Base-by-base conservation (phyloP, 92 coral and sea anemone genomes). In the Zoanthus solanderi region DNA sequence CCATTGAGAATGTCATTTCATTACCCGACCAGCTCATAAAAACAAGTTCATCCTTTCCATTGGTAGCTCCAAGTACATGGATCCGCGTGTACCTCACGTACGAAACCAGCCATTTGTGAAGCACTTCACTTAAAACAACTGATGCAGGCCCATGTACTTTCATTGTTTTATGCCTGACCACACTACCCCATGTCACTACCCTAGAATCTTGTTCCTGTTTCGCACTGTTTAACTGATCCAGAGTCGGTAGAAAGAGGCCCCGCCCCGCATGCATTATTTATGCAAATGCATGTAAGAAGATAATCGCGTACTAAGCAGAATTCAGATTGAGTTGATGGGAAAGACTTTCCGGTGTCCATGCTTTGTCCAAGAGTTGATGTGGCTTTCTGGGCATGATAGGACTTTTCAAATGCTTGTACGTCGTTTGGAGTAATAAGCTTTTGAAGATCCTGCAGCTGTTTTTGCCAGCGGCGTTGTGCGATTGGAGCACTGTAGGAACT, bases 401-500 rank as follows among this genome's bases (percentile, higher is more conserved):
- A 89, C 61, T 79, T 60, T 47, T 89, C 90, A 89, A 89, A 89
- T n/a, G 74, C 69, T 77, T 65, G n/a, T 32, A 89, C 71, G 52
- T 89, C 72, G 60, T 79, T 53, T 9, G 90, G 92, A 30, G 92
- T 90, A 30, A 75, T 84, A 57, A 90, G 77, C 54, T 79, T 63
- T 42, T 73, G 28, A 50, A 90, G 76, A 60, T 89, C 92, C 44
- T 89, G 90, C 84, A 85, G 77, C 50, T 80, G 37, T 44, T 90
- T 90, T 42, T 87, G 84, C 91, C 93, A 80, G 58, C 80, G 72
- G 28, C 93, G 83, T 46, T 79, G 31, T 3, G 78, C 79, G 53
- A 83, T 58, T n/a, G 85, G 73, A 14, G 72, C 90, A 18, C 78
- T 72, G 72, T 31, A 90, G 14, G 87, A 71, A 7, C 32, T 84